Evolutionary conservation across 1,140 invertebrate genomes (phyloP), one percentile per base, ranked within the genome.

Genomic region (Dryas iulia): DNA sequence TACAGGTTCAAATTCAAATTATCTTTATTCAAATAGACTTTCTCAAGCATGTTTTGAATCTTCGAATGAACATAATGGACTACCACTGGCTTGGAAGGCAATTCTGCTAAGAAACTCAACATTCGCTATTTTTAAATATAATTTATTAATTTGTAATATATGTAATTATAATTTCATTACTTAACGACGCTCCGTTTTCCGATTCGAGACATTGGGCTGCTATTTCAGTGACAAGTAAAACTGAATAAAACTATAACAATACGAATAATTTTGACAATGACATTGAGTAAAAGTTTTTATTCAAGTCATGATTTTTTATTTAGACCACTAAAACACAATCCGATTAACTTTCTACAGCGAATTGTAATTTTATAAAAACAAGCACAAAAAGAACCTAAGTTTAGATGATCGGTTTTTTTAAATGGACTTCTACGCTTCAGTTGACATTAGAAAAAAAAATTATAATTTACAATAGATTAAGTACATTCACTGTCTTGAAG

Each of bases 261-360:
- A 28, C 12, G 18, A 31, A n/a, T n/a, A n/a, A 58, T 28, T 24
- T 18, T 11, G 18, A 18, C 3, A 35, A 23, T 39, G 21, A 39
- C 30, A 33, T 33, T 39, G 30, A 11, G 24, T 60, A 39, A 60
- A 60, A 39, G 11, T 14, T 35, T 60, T 39, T 35, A 59, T 24
- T 39, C 21, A 8, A n/a, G 18, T 35, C 30, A 4, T 60, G 18
- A 11, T 54, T 39, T 35, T 8, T 60, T n/a, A 39, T n/a, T 35
- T 8, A 21, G 23, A 39, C 24, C n/a, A 28, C 12, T 1, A 11
- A n/a, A 18, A 4, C 25, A 57, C 25, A 28, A 28, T 28, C 3
- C 2, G 4, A 58, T 14, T 58, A 14, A 61, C 59, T 61, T 61
- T 61, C 59, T 47, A 52, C 35, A 18, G 3, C 31, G 18, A 61